Evolutionary conservation across 2,113 vertebrate species (phyloP), one percentile per base, ranked within the genome.

Genomic region (Apaloderma vittatum): DNA sequence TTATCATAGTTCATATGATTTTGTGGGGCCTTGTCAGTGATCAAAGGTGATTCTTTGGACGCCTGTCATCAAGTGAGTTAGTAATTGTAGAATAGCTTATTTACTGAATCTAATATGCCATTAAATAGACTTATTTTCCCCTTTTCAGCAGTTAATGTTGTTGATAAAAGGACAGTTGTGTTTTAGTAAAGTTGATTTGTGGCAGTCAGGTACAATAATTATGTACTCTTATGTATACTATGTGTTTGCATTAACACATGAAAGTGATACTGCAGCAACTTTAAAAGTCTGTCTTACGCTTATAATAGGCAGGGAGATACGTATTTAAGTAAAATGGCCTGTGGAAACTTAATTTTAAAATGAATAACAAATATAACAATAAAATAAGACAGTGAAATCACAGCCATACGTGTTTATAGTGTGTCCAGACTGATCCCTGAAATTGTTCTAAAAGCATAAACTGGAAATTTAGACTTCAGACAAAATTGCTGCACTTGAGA

Each of bases 31-130:
- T 92, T 94, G 93, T 97, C 95, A 86, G 93, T 97, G 98, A 98
- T 98, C 98, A 98, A 98, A 98, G 97, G 83, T 92, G 55, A 76
- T 94, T 97, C 96, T 93, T 98, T 96, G 96, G 97, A 97, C 72
- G 43, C 92, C 95, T 97, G 97, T 98, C 98, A 97, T 98, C 98
- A 97, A 97, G 90, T 91, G 95, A 97, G 97, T 30, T 58, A 96
- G 97, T 73, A 86, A 97, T 94, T 90, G 86, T 84, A 89, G 96
- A 98, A 97, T 92, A 92, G 93, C 90, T 98, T 97, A 98, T 98
- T 98, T 98, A 91, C 94, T 97, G 96, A 97, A 96, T 93, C 89
- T 97, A 97, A 98, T 97, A 94, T 80, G 89, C 94, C 96, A 96
- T 98, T 98, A 97, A 95, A 95, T 93, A 98, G 97, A 96, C 96